Evolutionary conservation across 2,113 vertebrate species (phyloP), one percentile per base, ranked within the genome.

Genomic region (Elaphurus davidianus): DNA sequence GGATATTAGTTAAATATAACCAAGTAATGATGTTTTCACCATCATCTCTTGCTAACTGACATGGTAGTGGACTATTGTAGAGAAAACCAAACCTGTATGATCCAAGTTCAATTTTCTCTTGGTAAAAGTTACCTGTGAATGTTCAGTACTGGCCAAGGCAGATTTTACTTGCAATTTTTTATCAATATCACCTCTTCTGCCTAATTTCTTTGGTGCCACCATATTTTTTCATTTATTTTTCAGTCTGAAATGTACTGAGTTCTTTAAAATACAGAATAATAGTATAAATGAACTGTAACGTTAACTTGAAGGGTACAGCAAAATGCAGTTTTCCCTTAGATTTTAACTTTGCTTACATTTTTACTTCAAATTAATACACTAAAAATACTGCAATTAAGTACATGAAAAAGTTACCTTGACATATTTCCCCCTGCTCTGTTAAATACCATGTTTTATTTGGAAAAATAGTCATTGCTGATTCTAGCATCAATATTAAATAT

Each of bases 111-210:
- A 36, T 40, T 83, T 71, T 89, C 59, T 16, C 59, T 91, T 74
- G 27, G 43, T 57, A 82, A 84, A 85, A 64, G 16, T 23, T 81
- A 27, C 87, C 27, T 85, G n/a, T 89, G 62, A 82, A 30, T 78
- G 17, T 6, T 91, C 28, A 84, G 2, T 82, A 82, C 62, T 82
- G 28, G 14, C 15, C 7, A 96, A 82, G 76, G 19, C 6, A 74
- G 16, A 79, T 60, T 90, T 96, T 89, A 89, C 64, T 92, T 95
- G 84, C 36, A 92, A 97, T 74, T 90, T 59, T 94, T 81, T 83
- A 76, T 86, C 81, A 71, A n/a, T 84, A 33, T 79, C 17, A 60
- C 30, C 4, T 76, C 25, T 28, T 57, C 40, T 21, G 7, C 33
- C 55, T 84, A 88, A 47, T 11, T 91, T 25, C 9, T 92, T 54